phyloP scores from a whole-genome alignment of 2,797 vertebrate genomes.

The Chromis chromis region DNA sequence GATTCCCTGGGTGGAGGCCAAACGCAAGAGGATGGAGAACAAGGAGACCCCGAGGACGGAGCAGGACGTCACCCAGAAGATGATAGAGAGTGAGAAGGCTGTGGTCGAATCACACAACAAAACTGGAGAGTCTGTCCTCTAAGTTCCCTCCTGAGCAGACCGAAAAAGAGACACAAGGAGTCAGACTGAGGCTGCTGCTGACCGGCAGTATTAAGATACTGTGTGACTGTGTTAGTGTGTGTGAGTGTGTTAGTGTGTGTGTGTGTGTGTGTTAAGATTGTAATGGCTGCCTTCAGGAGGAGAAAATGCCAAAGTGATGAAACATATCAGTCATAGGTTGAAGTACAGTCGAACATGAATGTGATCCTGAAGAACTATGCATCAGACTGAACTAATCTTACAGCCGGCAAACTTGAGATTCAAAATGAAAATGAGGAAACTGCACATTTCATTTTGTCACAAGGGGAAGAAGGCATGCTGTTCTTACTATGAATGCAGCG shows the following conservation, averaged over 20 bases:
- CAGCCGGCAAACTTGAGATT: constrained; percentile 55
- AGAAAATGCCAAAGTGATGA: constrained; percentile 62
- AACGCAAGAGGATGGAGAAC: constrained; percentile 73
- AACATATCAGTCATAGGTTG: constrained; percentile 60
- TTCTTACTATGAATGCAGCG: constrained; percentile 10
- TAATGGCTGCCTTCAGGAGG: constrained; percentile 49
- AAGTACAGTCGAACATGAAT: constrained; percentile 44
- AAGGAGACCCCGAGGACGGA: constrained; percentile 47
- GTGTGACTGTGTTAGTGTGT: constrained; percentile 16
- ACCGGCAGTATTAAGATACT: constrained; percentile 16
- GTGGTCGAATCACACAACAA: constrained; percentile 53
- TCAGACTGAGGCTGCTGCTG: constrained; percentile 34
- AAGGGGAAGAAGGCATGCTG: constrained; percentile 41
- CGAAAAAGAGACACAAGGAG: constrained; percentile 29
- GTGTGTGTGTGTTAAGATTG: constrained; percentile 33
- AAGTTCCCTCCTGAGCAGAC: constrained; percentile 41
- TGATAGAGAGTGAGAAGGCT: constrained; percentile 82
- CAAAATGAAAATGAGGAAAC: constrained; percentile 42
- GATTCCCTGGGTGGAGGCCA: constrained; percentile 93
- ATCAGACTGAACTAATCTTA: constrained; percentile 45
- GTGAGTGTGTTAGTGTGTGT: no score
- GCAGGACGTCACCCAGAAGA: constrained; percentile 83
- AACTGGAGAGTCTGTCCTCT: constrained; percentile 76
- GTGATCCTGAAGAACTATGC: constrained; percentile 68
- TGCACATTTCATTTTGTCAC: constrained; percentile 30